Conservation (phyloP, 2,797 vertebrate genomes). For the Mus minutoides region DNA sequence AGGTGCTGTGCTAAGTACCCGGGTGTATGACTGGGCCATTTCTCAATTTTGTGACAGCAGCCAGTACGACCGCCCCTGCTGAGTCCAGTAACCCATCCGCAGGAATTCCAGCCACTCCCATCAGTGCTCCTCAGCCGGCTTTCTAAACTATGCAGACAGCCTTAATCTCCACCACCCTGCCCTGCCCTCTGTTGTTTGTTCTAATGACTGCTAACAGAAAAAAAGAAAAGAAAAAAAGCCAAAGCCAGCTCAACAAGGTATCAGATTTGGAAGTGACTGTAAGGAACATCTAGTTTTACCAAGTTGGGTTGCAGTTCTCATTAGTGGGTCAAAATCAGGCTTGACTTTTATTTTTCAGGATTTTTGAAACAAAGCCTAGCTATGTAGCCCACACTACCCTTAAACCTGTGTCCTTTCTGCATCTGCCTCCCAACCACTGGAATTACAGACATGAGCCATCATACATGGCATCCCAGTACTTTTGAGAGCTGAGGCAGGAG, state of each 20-base stretch:
- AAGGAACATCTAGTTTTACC: slow-evolving; percentile 10
- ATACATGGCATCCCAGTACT: neutral
- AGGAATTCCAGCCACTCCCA: neutral
- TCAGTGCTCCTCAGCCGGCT: neutral
- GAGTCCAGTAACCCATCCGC: neutral
- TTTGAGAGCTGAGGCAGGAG: neutral
- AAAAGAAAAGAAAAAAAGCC: neutral
- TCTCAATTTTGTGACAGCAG: neutral
- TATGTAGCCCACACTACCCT: neutral
- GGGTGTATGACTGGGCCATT: neutral
- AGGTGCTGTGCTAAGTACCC: neutral
- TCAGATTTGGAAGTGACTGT: slow-evolving; percentile 30
- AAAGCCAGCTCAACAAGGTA: neutral
- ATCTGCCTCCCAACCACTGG: neutral
- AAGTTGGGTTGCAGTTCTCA: neutral
- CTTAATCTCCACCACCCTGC: neutral
- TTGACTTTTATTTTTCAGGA: neutral
- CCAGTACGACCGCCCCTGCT: neutral
- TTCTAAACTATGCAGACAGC: neutral
- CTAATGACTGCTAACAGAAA: neutral
- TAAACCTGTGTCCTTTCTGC: neutral
- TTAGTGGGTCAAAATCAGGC: slow-evolving; percentile 22
- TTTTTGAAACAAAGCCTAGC: neutral
- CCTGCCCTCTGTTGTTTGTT: neutral
- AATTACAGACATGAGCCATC: neutral